Percentiles rank a stretch among this genome's conserved stretches.
Conservation (phyloP, 2,888 invertebrate genomes). For the Erynnis tages region DNA sequence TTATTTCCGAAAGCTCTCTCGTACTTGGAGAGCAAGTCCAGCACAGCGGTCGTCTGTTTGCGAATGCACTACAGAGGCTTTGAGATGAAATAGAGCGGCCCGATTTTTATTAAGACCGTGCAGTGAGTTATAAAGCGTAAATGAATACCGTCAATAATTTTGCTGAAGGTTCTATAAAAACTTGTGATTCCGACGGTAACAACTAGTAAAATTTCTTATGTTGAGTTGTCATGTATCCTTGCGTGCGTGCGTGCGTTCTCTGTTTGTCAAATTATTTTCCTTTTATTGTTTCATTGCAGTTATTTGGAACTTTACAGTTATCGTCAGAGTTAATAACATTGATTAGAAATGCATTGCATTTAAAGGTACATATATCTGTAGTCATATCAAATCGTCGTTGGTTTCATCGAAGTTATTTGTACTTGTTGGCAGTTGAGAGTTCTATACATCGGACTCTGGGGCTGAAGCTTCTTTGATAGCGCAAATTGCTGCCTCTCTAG, state of each 20-base stretch:
- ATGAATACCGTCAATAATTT: not conserved
- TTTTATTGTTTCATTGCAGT: too few species aligned
- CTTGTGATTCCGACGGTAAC: too few species aligned
- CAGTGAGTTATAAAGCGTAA: not conserved
- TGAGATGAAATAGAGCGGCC: constrained; percentile 40
- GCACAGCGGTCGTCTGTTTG: constrained; percentile 38
- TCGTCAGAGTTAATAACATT: too few species aligned
- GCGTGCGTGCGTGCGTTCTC: too few species aligned
- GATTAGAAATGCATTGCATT: too few species aligned
- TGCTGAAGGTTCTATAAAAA: too few species aligned
- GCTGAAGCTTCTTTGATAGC: constrained; percentile 60
- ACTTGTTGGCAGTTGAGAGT: constrained; percentile 24
- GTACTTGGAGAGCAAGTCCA: not conserved
- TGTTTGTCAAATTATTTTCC: too few species aligned
- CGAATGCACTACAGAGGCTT: constrained; percentile 49
- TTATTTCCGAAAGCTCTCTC: constrained; percentile 13
- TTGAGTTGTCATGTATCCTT: too few species aligned
- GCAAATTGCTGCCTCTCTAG: constrained; percentile 58
- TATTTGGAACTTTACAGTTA: too few species aligned
- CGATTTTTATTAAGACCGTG: not conserved
- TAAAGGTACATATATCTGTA: too few species aligned
- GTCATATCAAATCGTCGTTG: constrained; percentile 36
- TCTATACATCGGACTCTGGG: too few species aligned
- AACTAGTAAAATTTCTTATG: too few species aligned
- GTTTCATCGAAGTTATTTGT: constrained; percentile 35